Evolutionary conservation across 2,113 vertebrate genomes (phyloP), one percentile per base, ranked within the genome.

Genomic region (Myotis brandtii): DNA sequence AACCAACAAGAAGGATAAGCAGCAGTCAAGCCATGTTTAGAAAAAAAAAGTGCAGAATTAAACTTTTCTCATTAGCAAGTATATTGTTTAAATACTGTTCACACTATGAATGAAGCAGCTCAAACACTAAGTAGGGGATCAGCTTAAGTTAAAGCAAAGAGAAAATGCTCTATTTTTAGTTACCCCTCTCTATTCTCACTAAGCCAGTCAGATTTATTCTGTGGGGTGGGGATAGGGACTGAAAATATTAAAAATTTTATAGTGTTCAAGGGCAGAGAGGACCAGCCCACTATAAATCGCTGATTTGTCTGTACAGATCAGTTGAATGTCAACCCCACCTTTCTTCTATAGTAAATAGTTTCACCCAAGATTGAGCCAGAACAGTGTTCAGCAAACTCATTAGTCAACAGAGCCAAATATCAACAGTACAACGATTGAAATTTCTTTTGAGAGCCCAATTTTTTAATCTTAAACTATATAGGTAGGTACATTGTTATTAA

Each of bases 331-430:
- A 79, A 66, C 10, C 69, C 48, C 72, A 27, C 23, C 34, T 95
- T 93, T 91, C 64, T 89, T 93, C 70, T 77, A 82, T 1, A 83
- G 30, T 70, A 82, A 92, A 73, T 40, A 77, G 80, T 46, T 88
- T 82, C 50, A 93, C 10, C 77, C 50, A 77, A 93, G 16, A 76
- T 5, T 76, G 21, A 96, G 32, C 32, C 73, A 92, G 52, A 77
- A 93, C 43, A 43, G 43, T 43, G 43, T 1, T 43, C 43, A 1
- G 43, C 43, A 43, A 43, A 43, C 7, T 43, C 43, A 43, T 43
- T 43, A 43, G 43, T 43, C 43, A 43, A 43, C 43, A 43, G 7
- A 43, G 43, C 43, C 43, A 43, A 43, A 43, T 43, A 43, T 43
- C 43, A 43, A 43, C 43, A 43, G 43, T 43, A 43, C 43, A 7